Base-by-base conservation (phyloP, 2,888 invertebrate genomes). In the Himalopsyche tibetana region DNA sequence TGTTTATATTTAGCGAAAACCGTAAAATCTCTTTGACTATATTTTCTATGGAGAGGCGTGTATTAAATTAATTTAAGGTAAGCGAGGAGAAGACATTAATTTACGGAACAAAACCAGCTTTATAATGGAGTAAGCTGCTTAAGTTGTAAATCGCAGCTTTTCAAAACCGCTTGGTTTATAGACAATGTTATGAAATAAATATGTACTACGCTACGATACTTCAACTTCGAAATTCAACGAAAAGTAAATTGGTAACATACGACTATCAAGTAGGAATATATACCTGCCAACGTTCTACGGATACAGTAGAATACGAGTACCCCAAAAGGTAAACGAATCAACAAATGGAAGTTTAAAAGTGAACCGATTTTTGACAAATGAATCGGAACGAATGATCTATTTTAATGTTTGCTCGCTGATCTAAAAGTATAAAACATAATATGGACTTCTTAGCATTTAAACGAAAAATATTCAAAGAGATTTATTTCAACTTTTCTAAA, bases 51-150 rank as follows among this genome's bases (percentile, higher is more conserved):
- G 74, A 74, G 28, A 28, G 74, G 74, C 74, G 36, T 74, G 74
- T 74, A 74, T 74, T 74, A 74, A 74, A 74, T 74, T 74, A 74
- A 74, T 74, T 74, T 74, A 74, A 74, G 19, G 74, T 74, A 36
- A 74, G 74, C 74, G 74, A 74, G 74, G 28, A 74, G 74, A 74
- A 74, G 74, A 74, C 74, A 74, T 74, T 74, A 74, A 74, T 74
- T 74, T 74, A 12, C 74, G 74, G 74, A 74, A 74, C 74, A 74
- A 74, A 74, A 28, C 74, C 74, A 19, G 74, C 74, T 74, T 36
- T 74, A 74, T 36, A 28, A 36, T 74, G 74, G 36, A 36, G 12
- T 74, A 74, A 74, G 74, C 74, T 36, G 74, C 74, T 74, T 74
- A 74, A 15, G 74, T 5, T 74, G 38, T 74, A 74, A 74, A 74